phyloP scores from a whole-genome alignment of 2,113 vertebrate species.

The Rhagologus leucostigma region DNA sequence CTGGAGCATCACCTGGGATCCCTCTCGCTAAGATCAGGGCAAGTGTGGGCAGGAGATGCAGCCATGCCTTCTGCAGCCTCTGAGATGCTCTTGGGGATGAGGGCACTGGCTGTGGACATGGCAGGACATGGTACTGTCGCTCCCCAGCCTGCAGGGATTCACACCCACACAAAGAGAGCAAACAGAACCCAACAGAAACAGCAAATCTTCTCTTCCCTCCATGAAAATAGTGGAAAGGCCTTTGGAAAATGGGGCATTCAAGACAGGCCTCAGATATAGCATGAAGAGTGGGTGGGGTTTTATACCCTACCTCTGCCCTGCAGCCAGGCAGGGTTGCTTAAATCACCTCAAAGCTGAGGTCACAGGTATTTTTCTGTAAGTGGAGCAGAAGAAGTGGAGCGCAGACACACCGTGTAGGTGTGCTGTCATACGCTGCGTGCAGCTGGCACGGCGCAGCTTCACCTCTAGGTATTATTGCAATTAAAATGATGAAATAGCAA shows the following conservation, averaged over 20 bases:
- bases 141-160: not conserved
- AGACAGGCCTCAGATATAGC: not conserved
- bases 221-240: not conserved
- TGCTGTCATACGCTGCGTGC: not conserved
- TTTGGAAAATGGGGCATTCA: not conserved
- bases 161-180: not conserved
- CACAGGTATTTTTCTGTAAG: not conserved
- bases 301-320: not conserved
- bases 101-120: not conserved
- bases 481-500: conserved; percentile 23
- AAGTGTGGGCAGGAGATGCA: not conserved
- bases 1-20: not conserved
- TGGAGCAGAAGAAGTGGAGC: not conserved
- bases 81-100: rapidly evolving
- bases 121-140: rapidly evolving
- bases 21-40: not conserved
- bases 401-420: not conserved
- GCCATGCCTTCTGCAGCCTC: not conserved
- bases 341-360: not conserved
- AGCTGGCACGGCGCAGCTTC: not conserved
- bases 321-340: not conserved
- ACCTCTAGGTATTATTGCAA: conserved; percentile 17
- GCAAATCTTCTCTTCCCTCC: not conserved
- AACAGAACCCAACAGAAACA: not conserved
- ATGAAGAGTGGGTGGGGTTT: not conserved